phyloP scores from a whole-genome alignment of 1,140 invertebrate species.

The Macrobrachium nipponense region DNA sequence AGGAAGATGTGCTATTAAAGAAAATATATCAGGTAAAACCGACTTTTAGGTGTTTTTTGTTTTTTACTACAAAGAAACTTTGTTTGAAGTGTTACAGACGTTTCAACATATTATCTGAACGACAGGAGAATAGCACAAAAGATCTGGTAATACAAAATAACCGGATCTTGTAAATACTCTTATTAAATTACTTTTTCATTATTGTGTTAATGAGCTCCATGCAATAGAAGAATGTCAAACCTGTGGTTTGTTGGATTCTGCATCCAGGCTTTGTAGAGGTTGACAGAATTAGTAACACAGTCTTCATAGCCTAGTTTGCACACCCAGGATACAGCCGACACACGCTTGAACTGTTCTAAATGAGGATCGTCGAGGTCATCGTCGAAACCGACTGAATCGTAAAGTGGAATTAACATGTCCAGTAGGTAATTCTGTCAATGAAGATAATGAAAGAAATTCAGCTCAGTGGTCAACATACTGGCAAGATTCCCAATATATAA shows the following conservation, averaged over 20 bases:
- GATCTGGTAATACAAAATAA: not conserved
- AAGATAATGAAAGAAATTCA: not conserved
- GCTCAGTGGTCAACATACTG: not conserved
- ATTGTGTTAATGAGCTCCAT: not conserved
- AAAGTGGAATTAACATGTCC: constrained; percentile 54
- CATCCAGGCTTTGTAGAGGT: constrained; percentile 67
- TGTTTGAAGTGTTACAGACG: not conserved
- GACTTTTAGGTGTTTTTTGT: not conserved
- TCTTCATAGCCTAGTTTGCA: constrained; percentile 60
- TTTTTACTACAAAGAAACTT: not conserved
- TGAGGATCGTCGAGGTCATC: constrained; percentile 54
- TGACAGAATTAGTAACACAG: constrained; percentile 65
- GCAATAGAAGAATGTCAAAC: constrained; percentile 57
- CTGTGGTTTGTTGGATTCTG: constrained; percentile 59
- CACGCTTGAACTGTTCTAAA: constrained; percentile 60
- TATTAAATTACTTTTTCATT: too few relatives aligned
- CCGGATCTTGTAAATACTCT: too few relatives aligned
- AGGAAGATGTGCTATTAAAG: not conserved
- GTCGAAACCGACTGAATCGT: constrained; percentile 60
- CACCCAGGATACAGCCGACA: constrained; percentile 46
- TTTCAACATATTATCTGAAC: not conserved
- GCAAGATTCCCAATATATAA: not conserved
- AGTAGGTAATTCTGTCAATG: constrained; percentile 31
- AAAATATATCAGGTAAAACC: not conserved
- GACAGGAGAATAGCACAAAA: not conserved